These are phyloP conservation scores for Hydraecia micacea DNA, from an alignment of 2,888 invertebrate genomes.

Conservation along the genomic window DNA sequence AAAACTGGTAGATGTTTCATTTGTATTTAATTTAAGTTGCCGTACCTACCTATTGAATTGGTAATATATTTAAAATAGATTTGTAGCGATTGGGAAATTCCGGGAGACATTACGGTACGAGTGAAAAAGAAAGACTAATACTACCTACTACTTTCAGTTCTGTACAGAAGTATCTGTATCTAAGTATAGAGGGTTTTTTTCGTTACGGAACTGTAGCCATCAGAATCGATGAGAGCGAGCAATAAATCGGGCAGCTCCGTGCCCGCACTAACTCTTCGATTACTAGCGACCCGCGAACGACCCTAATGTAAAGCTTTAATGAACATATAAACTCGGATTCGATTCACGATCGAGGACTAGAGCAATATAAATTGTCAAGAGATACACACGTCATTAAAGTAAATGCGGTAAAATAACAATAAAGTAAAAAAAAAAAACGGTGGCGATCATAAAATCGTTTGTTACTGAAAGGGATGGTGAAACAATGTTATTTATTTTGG, in stretches of 20 bases:
- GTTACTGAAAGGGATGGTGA: neutral
- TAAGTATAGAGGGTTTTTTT: conserved; percentile 37
- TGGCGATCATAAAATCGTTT: conserved; percentile 38
- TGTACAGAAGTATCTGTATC: conserved; percentile 1
- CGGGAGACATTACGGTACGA: conserved; percentile 16
- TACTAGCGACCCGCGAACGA: conserved; percentile 78
- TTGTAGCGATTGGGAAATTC: conserved; percentile 35
- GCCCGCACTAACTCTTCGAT: conserved; percentile 83
- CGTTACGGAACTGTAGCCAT: conserved; percentile 44
- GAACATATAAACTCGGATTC: conserved; percentile 69
- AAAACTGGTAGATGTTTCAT: conserved; percentile 40
- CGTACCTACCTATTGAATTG: conserved; percentile 32
- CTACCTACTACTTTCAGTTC: conserved; percentile 28
- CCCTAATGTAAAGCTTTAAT: conserved; percentile 77
- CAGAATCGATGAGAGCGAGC: conserved; percentile 73
- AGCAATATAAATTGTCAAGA: conserved; percentile 51
- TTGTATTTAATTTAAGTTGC: conserved; percentile 55
- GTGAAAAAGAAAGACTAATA: conserved; percentile 8
- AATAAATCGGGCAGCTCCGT: conserved; percentile 77
- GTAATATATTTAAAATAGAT: conserved; percentile 49
- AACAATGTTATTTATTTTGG: conserved; percentile 3
- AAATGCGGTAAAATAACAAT: conserved; percentile 56
- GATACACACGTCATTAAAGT: conserved; percentile 52
- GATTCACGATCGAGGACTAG: conserved; percentile 50
- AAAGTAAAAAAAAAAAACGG: conserved; percentile 36